Percentiles rank a stretch among this genome's conserved stretches.
phyloP scores from a whole-genome alignment of 2,797 vertebrate species.

The Siniperca undulata region DNA sequence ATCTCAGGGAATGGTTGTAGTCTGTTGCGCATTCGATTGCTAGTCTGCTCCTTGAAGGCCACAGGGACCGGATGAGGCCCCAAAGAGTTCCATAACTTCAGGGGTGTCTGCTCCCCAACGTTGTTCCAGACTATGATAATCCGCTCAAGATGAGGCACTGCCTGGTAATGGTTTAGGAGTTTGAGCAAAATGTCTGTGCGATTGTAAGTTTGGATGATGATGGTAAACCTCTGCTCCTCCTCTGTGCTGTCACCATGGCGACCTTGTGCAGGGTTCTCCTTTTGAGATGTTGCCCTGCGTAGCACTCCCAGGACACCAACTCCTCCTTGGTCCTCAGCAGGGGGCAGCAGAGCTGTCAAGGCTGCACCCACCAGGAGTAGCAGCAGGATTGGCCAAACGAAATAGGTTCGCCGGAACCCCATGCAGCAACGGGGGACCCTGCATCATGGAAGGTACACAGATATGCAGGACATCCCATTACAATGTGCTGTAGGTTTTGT shows the following conservation, averaged over 20 bases:
- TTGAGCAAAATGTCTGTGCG: conserved; percentile 93
- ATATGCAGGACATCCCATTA: neutral
- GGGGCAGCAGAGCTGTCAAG: conserved; percentile 80
- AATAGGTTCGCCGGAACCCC: conserved; percentile 46
- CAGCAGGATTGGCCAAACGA: conserved; percentile 78
- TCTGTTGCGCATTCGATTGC: conserved; percentile 93
- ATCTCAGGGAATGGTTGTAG: conserved; percentile 91
- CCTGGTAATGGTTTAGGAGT: conserved; percentile 96
- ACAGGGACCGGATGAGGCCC: conserved; percentile 94
- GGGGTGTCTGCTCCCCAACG: conserved; percentile 87
- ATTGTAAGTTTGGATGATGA: conserved; percentile 96
- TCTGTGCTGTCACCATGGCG: conserved; percentile 31
- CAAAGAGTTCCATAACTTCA: conserved; percentile 89
- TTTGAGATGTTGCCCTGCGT: conserved; percentile 30
- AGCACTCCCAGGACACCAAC: conserved; percentile 70
- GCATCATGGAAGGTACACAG: conserved; percentile 1
- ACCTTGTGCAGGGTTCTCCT: neutral
- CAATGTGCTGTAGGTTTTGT: neutral
- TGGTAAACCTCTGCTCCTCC: conserved; percentile 86
- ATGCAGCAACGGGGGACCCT: conserved; percentile 67
- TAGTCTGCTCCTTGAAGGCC: conserved; percentile 90
- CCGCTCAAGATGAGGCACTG: conserved; percentile 89
- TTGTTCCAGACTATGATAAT: conserved; percentile 97
- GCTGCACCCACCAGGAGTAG: conserved; percentile 79
- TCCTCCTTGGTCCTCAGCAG: conserved; percentile 64